Base-by-base conservation (phyloP, 2,888 invertebrate genomes). In the Plebejus melissa region DNA sequence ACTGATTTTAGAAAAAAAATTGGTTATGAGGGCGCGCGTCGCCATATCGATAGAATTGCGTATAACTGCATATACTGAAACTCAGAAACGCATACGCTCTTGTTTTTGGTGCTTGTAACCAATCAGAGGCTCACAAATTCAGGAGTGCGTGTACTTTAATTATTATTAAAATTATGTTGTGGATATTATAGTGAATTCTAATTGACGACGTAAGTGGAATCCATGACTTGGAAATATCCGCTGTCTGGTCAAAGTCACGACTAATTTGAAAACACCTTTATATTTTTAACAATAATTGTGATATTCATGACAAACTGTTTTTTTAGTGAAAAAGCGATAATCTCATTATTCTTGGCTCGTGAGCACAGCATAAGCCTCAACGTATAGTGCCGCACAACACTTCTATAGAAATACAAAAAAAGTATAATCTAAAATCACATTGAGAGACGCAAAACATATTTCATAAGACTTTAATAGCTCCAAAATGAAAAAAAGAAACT, bases 331-430 rank as follows among this genome's bases (percentile, higher is more conserved):
- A 9, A 60, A 11, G 11, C 22, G 9, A 11, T 65, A 65, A 65
- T 65, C 65, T 65, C 32, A 32, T 28, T 28, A 28, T 65, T 65
- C 13, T 65, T 13, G 32, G 13, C 32, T 65, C 65, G 32, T 32
- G 28, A 65, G 65, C 65, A 65, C 32, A 65, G 65, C 32, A 41
- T 69, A 41, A 69, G 36, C 41, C 70, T 41, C 41, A 70, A n/a
- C 70, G 38, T 70, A 16, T 70, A 22, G 70, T 70, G 70, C 70
- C 41, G n/a, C 70, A 41, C 1, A 70, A 70, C 41, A 70, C n/a
- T 70, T 70, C 22, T 70, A 70, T 70, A 70, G 41, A 41, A 41
- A 69, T 69, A n/a, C 41, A 41, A 16, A 70, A 70, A 13, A 5
- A 69, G 69, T 70, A 41, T 6, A 41, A 41, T 70, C 70, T 70